Base-by-base conservation (phyloP, 1,140 invertebrate species). In the Solenopsis invicta region DNA sequence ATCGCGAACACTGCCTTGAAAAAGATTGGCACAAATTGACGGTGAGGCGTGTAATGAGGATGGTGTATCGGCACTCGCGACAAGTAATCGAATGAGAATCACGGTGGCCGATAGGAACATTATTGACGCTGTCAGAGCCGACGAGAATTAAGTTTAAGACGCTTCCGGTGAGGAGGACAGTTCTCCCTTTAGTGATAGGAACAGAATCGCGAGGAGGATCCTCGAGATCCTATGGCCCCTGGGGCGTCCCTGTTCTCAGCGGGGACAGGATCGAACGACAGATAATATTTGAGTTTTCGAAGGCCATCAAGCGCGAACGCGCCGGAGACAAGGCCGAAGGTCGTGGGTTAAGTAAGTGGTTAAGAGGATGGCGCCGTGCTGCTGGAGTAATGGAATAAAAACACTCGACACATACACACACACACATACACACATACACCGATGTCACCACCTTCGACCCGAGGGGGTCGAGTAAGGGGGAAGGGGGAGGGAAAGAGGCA, bases 221-320 rank as follows among this genome's bases (percentile, higher is more conserved):
- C 64, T 71, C 54, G 29, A 69, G 52, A 72, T 86, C 37, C 45
- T 61, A 41, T n/a, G 66, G 67, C 21, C 48, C 69, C 50, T 10
- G 59, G 24, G 24, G 34, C 54, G 34, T 16, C 24, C 45, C 45
- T 45, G 59, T 81, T 48, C 64, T 50, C 24, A 52, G 59, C 77
- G 50, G 66, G 9, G 41, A 24, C 62, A 54, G 64, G 85, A 91
- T 90, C 62, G 77, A 88, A 82, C 84, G 88, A 87, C 80, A 87
- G 91, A 93, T 92, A 93, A 94, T 93, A 94, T 93, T 94, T 93
- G 92, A 93, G 91, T 92, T 93, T 90, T 91, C 91, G 87, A 89
- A 91, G 77, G 76, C 82, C 80, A 89, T 91, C 89, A 78, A 88
- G 24, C 77, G 16, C 50, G 61, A 88, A 76, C 69, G 62, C 48